These are phyloP conservation scores for Rhagonycha fulva DNA, from an alignment of 2,888 invertebrate species.

Conservation along the genomic window DNA sequence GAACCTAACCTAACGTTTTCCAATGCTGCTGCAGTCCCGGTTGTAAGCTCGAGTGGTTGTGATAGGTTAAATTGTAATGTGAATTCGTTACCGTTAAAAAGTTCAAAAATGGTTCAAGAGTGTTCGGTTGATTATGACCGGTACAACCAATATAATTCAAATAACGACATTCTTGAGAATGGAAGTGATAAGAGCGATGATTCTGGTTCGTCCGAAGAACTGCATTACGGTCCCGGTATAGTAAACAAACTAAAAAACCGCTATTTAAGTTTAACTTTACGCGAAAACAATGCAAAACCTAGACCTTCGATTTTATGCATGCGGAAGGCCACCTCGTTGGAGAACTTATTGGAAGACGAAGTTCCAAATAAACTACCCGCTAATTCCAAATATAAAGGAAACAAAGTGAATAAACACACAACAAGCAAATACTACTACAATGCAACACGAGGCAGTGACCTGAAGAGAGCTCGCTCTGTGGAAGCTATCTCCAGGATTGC, in stretches of 20 bases:
- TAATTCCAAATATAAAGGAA: conserved; percentile 42
- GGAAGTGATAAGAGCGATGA: conserved; percentile 46
- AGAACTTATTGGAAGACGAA: conserved; percentile 79
- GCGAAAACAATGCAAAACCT: conserved; percentile 69
- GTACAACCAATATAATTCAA: conserved; percentile 31
- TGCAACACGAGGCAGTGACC: conserved; percentile 62
- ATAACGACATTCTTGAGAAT: conserved; percentile 37
- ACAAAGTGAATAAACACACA: conserved; percentile 40
- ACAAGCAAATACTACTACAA: conserved; percentile 58
- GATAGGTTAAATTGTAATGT: conserved; percentile 39
- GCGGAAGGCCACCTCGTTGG: conserved; percentile 82
- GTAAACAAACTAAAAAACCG: conserved; percentile 86
- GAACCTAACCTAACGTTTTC: conserved; percentile 44
- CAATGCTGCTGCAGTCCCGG: conserved; percentile 38
- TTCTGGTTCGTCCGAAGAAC: conserved; percentile 72
- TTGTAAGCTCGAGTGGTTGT: conserved; percentile 41
- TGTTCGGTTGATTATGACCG: conserved; percentile 46
- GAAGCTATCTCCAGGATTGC: conserved; percentile 78
- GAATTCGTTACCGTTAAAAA: conserved; percentile 36
- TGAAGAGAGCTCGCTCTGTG: conserved; percentile 85
- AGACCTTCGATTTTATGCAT: conserved; percentile 70
- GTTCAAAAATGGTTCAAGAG: conserved; percentile 57
- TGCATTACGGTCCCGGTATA: conserved; percentile 90
- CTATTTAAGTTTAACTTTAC: conserved; percentile 81
- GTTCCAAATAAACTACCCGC: conserved; percentile 31